Evolutionary conservation across 2,113 vertebrate species (phyloP), one percentile per base, ranked within the genome.

Genomic region (Pitta sordida): DNA sequence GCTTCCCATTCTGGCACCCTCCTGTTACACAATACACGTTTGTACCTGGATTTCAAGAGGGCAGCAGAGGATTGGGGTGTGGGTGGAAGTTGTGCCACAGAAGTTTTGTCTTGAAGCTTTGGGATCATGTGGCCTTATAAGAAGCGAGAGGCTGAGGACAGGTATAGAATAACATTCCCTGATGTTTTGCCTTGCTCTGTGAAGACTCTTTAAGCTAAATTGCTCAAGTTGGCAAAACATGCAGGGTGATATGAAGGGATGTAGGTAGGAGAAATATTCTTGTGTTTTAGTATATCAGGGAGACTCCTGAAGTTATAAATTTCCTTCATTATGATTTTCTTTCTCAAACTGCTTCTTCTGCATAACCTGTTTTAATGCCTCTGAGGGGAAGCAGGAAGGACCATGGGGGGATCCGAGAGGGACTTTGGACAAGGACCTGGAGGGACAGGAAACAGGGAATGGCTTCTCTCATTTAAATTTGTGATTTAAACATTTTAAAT

Each of bases 81-180:
- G 46, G 78, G 86, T 95, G 65, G 92, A 58, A 37, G 18, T 36
- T 93, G 60, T 49, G 77, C 37, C 88, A 93, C 79, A 44, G 39
- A 82, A 88, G 63, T 93, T 94, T 86, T 58, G 36, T 78, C 71
- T 93, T 18, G 14, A 52, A 89, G 36, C 62, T 92, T 62, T 82
- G 73, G 80, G 74, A n/a, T 92, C 43, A 2, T 67, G 15, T 12
- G 27, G 29, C 9, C 41, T 74, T 43, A 23, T 8, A 37, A 83
- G n/a, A 52, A 41, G 4, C 26, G 49, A 92, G 63, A 93, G 91
- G 22, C 20, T 51, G 78, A 95, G 87, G 52, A 48, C 48, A 52
- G 83, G 29, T 30, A 43, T 10, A 39, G 81, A 71, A 67, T 89
- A 48, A 58, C 0, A 0, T 59, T 75, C 48, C 39, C 36, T 56